phyloP scores from a whole-genome alignment of 1,140 invertebrate genomes.

The Drosophila grimshawi region DNA sequence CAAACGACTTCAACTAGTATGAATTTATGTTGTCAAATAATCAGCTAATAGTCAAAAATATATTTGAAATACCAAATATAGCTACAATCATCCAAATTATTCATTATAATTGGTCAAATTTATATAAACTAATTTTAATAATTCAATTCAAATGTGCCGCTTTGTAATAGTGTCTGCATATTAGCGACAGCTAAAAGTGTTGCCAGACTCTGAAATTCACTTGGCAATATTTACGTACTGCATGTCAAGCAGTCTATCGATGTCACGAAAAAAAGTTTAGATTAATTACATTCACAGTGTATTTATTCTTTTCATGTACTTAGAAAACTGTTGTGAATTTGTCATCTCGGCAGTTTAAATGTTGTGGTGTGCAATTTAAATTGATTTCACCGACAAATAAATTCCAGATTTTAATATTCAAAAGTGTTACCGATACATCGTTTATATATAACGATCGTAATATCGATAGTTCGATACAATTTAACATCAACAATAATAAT shows the following conservation, averaged over 20 bases:
- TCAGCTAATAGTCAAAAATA: background rate
- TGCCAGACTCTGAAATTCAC: background rate
- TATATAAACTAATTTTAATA: background rate
- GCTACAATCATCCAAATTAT: background rate
- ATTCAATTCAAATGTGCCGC: constrained; percentile 2
- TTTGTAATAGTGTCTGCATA: background rate
- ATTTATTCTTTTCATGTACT: background rate
- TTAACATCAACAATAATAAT: constrained; percentile 39
- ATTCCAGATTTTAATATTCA: background rate
- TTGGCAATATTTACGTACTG: background rate
- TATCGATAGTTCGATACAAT: constrained; percentile 29
- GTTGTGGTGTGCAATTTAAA: no score
- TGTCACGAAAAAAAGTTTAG: background rate
- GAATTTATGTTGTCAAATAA: background rate
- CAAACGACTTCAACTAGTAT: background rate
- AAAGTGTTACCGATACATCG: background rate
- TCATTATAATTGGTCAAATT: no score
- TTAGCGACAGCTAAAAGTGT: background rate
- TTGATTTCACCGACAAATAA: background rate
- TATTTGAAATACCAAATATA: background rate
- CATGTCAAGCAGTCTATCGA: background rate
- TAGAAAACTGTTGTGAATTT: background rate
- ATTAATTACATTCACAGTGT: background rate
- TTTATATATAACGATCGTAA: background rate
- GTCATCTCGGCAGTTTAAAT: background rate